Evolutionary conservation across 1,140 invertebrate species (phyloP).

Genomic region (Capitella teleta): DNA sequence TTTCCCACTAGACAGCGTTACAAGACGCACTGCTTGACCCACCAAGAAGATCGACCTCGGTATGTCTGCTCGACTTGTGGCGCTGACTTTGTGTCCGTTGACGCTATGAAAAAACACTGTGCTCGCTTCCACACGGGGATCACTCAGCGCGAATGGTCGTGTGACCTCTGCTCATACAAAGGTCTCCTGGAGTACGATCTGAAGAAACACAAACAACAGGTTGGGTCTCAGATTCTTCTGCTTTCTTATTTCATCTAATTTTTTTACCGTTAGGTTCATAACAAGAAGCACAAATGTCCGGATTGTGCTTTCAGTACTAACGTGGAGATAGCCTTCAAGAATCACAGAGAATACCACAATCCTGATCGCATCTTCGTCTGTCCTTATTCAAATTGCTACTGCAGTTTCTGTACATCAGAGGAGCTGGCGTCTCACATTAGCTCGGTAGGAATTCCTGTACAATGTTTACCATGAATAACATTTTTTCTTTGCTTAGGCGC

Average conservation of each 20-base stretch:
- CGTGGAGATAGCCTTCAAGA: not conserved
- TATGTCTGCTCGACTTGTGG: slow-evolving; percentile 5
- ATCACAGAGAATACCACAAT: slow-evolving; percentile 5
- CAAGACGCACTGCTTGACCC: not conserved
- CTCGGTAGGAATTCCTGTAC: no score
- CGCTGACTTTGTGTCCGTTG: not conserved
- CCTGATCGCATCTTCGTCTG: slow-evolving; percentile 5
- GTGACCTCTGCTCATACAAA: slow-evolving; percentile 1
- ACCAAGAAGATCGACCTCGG: slow-evolving; percentile 2
- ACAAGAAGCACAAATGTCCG: slow-evolving; percentile 8
- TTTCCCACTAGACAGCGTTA: slow-evolving; percentile 8
- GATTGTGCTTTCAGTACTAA: slow-evolving; percentile 4
- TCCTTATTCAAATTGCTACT: slow-evolving; percentile 2
- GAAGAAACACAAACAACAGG: slow-evolving; percentile 8
- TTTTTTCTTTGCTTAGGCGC: no score
- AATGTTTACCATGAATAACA: no score
- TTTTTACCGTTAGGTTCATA: slow-evolving; percentile 4
- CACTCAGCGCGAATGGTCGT: not conserved
- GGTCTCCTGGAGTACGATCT: slow-evolving; percentile 2
- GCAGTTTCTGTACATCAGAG: not conserved
- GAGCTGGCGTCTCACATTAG: slow-evolving; percentile 5
- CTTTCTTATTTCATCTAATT: no score
- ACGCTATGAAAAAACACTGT: slow-evolving; percentile 8
- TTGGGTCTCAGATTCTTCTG: no score
- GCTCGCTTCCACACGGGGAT: slow-evolving; percentile 1